Base-by-base conservation (phyloP, 2,888 invertebrate species). In the Epirrhoe alternata region DNA sequence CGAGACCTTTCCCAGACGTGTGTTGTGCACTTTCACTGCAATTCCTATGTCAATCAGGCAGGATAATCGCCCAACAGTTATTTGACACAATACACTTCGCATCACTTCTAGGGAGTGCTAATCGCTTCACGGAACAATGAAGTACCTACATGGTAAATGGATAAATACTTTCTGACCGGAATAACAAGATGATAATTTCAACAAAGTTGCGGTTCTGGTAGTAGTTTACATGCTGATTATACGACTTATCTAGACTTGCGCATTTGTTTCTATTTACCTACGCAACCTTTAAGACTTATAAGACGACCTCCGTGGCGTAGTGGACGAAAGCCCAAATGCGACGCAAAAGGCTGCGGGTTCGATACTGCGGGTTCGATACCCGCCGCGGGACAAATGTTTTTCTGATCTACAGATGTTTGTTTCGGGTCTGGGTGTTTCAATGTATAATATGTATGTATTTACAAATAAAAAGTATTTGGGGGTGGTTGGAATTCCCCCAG, bases 1-100 rank as follows among this genome's bases (percentile, higher is more conserved):
- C 61, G 70, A 79, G 78, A 79, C 79, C 62, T 74, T 81, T 80
- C 82, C 79, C 80, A 83, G 82, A 80, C 80, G 55, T 42, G n/a
- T n/a, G n/a, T n/a, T n/a, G n/a, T n/a, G 49, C 64, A 67, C 71
- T 76, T 71, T 74, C 68, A 58, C 53, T 68, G 77, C 72, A 77
- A 83, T 83, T 83, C 76, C 78, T 79, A 82, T 82, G 81, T 77
- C 68, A 71, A 71, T 74, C 74, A 73, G 71, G 75, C 61, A 72
- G 69, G 71, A 72, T 73, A 72, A 74, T 71, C 72, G 78, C 61
- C 66, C 59, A 75, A 81, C 77, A 75, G 78, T 78, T 78, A 76
- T 69, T 71, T 71, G 75, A 77, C 75, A 76, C 73, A 68, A 63
- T 61, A 63, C 66, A 17, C 63, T 33, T 51, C 16, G 38, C 51